Base-by-base conservation (phyloP, 2,888 invertebrate genomes). In the Pachycephus smyrnensis region DNA sequence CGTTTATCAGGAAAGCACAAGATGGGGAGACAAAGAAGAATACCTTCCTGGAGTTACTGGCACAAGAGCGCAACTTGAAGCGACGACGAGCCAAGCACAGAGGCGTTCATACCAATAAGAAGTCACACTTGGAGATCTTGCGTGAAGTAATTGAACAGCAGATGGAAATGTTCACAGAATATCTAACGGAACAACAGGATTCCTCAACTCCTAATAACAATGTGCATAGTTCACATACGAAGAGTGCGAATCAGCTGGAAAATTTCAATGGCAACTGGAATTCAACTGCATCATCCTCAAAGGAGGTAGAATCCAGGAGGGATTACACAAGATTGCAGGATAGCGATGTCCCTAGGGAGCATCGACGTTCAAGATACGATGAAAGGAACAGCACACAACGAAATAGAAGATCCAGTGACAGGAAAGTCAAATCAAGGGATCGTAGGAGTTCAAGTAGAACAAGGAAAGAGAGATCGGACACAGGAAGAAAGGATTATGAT, bases 51-150 rank as follows among this genome's bases (percentile, higher is more conserved):
- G 90, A 90, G 31, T 81, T 90, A 37, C 80, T 90, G 3, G 88
- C 89, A 0, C 90, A 90, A 74, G 90, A 91, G 79, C 86, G 91
- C 23, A 89, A 91, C 82, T 81, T 91, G 11, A 91, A 91, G 76
- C 86, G 91, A 69, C 88, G 91, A 4, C 82, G 91, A 82, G 86
- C 88, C 0, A 91, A 89, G 76, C 89, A 91, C 68, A 88, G 84
- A 77, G 91, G 91, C 12, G 89, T 91, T 31, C 91, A 91, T 75
- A 91, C 91, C 1, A 91, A 91, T 80, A 91, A 90, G 83, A 91
- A 90, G 77, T 91, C 91, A 3, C 89, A 91, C 3, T 82, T 82
- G 1, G 91, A 92, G 83, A 89, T 92, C 77, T 80, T 91, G 31
- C 87, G 89, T n/a, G 91, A 92, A 80, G 85, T 91, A 6, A 89